phyloP scores from a whole-genome alignment of 2,888 invertebrate genomes.

The Drosophila mimetica region DNA sequence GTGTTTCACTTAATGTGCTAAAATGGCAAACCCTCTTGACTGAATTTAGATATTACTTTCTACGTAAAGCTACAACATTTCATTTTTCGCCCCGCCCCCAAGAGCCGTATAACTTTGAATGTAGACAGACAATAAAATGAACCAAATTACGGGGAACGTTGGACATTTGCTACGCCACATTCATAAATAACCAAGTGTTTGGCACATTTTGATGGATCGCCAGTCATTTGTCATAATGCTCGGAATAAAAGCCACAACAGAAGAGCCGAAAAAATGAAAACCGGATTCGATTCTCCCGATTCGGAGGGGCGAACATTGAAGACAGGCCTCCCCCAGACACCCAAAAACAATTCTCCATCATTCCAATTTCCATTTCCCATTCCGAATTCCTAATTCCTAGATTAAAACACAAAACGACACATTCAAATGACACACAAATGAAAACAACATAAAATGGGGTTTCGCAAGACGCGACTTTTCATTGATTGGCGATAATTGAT shows the following conservation, averaged over 20 bases:
- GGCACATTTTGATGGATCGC: conserved; percentile 45
- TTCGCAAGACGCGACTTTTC: conserved; percentile 32
- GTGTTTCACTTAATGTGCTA: neutral
- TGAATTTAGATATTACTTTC: neutral
- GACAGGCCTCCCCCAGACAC: conserved; percentile 38
- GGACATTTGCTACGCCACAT: conserved; percentile 22
- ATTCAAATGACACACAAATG: neutral
- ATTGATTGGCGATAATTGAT: conserved; percentile 34
- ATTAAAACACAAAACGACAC: conserved; percentile 3
- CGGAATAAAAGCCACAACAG: conserved; percentile 22
- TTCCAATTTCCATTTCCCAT: conserved; percentile 4
- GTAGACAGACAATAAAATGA: conserved; percentile 13
- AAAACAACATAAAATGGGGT: neutral
- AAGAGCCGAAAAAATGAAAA: conserved; percentile 30
- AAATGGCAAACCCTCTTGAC: neutral
- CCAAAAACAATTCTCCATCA: neutral
- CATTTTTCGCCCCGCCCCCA: neutral
- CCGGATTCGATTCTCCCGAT: conserved; percentile 27
- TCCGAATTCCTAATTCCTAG: conserved; percentile 4
- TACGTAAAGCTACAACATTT: conserved; percentile 3
- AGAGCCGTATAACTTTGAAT: neutral
- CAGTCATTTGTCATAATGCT: conserved; percentile 37
- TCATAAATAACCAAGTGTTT: conserved; percentile 36
- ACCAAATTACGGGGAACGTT: conserved; percentile 25
- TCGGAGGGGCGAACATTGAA: neutral